A percentile compares a stretch with the other conserved stretches of the same genome.
These are phyloP conservation scores for Neelides sp. DNA, from an alignment of 1,140 invertebrate species.

Conservation along the genomic window DNA sequence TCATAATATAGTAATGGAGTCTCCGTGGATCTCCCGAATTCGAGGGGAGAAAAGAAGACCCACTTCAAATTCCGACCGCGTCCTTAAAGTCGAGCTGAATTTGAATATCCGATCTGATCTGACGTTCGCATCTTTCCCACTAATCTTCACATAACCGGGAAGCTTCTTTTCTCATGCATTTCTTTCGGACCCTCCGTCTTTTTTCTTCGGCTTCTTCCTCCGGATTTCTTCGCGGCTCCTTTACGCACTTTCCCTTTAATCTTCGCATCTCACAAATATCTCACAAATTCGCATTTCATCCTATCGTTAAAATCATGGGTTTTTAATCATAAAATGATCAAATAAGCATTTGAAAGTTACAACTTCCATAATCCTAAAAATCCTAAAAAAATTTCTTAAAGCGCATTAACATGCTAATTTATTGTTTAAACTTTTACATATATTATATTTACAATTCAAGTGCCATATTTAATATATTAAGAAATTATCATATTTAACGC, in stretches of 20 bases:
- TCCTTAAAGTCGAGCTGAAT: constrained; percentile 21
- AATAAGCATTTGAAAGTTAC: too few species aligned
- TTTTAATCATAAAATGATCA: too few species aligned
- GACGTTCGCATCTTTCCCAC: constrained; percentile 23
- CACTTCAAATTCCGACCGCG: constrained; percentile 11
- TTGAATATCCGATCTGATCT: constrained; percentile 28
- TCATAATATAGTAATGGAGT: too few species aligned
- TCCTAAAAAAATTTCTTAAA: too few species aligned
- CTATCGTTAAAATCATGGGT: too few species aligned
- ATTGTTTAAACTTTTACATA: neutral
- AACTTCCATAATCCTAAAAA: too few species aligned
- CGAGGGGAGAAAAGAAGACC: neutral
- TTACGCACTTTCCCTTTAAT: neutral
- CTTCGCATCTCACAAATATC: too few species aligned
- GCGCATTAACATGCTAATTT: neutral
- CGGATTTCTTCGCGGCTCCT: constrained; percentile 1
- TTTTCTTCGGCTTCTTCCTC: neutral
- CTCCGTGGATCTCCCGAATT: neutral
- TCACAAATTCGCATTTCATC: too few species aligned
- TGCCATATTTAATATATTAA: neutral
- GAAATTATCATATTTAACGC: neutral
- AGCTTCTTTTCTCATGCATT: constrained; percentile 9
- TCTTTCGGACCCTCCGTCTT: neutral
- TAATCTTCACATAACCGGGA: constrained; percentile 23
- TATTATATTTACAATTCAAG: neutral